A percentile compares a stretch with the other conserved stretches of the same genome.
phyloP scores from a whole-genome alignment of 2,113 vertebrate species.

The Microtus richardsoni region DNA sequence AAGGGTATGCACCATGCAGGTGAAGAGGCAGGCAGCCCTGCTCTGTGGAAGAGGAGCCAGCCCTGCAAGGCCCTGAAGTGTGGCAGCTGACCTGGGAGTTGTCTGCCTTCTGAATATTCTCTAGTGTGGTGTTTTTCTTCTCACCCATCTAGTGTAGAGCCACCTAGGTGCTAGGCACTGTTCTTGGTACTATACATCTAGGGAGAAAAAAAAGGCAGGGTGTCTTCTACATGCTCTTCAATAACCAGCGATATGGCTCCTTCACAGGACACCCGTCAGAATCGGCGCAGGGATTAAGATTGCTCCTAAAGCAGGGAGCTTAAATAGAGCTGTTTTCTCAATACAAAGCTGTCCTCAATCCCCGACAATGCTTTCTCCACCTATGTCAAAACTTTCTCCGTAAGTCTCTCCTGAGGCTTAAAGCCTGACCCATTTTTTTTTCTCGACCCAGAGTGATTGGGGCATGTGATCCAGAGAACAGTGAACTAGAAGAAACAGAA shows the following conservation, averaged over 20 bases:
- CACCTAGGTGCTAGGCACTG: not conserved
- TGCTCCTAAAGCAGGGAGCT: not conserved
- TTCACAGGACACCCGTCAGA: not conserved
- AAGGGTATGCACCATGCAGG: not conserved
- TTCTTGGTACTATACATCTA: not conserved
- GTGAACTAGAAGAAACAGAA: not conserved
- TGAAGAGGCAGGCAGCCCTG: not conserved
- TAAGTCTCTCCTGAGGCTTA: not conserved
- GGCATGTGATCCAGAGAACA: not conserved
- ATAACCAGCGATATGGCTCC: not conserved
- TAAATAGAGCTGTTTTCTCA: not conserved
- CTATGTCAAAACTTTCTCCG: not conserved
- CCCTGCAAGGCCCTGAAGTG: accelerated
- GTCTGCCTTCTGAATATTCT: not conserved
- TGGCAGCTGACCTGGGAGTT: not conserved
- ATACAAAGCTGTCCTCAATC: not conserved
- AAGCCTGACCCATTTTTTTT: not conserved
- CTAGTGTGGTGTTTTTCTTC: not conserved
- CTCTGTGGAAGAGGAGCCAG: not conserved
- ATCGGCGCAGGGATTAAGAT: not conserved
- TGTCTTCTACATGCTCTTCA: not conserved
- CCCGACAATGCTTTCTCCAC: not conserved
- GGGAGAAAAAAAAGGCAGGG: not conserved
- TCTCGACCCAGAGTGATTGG: not conserved
- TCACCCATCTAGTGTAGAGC: not conserved